A percentile compares a stretch with the other conserved stretches of the same genome.
Conservation (phyloP, 2,797 vertebrate genomes). For the Dipus sagitta region DNA sequence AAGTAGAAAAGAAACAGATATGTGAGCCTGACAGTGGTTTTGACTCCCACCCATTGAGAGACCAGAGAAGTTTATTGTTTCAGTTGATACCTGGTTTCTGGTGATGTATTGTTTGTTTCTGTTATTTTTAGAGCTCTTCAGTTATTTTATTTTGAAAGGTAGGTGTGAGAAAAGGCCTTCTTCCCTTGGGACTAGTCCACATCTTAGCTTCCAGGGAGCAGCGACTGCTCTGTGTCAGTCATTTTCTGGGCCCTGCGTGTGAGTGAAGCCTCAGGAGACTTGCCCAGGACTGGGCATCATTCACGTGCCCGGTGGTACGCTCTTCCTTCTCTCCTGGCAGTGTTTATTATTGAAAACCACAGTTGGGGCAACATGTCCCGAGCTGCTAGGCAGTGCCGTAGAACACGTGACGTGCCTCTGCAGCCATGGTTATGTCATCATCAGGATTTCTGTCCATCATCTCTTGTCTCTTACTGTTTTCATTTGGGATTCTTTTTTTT, state of each 20-base stretch:
- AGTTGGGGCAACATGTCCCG: background rate
- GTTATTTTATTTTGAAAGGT: constrained; percentile 77
- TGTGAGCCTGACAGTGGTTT: constrained; percentile 75
- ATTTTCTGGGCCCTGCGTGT: constrained; percentile 30
- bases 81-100: constrained; percentile 77
- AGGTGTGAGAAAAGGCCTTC: constrained; percentile 66
- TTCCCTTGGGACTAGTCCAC: constrained; percentile 65
- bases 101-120: constrained; percentile 82
- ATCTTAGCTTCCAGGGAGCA: constrained; percentile 47
- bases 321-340: background rate
- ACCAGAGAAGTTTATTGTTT: constrained; percentile 77
- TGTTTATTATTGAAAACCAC: constrained; percentile 56
- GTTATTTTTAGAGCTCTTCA: constrained; percentile 79
- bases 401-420: background rate
- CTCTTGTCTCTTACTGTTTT: constrained; percentile 43
- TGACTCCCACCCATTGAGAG: constrained; percentile 80
- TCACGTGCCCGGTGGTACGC: background rate
- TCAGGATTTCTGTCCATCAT: constrained; percentile 17
- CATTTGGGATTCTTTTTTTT: background rate
- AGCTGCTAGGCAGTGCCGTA: constrained; percentile 17
- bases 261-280: constrained; percentile 62
- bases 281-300: background rate
- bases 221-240: constrained; percentile 69
- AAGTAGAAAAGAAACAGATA: constrained; percentile 79
- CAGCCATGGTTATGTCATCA: background rate